phyloP scores from a whole-genome alignment of 2,113 vertebrate genomes.

The Orthonyx spaldingii region DNA sequence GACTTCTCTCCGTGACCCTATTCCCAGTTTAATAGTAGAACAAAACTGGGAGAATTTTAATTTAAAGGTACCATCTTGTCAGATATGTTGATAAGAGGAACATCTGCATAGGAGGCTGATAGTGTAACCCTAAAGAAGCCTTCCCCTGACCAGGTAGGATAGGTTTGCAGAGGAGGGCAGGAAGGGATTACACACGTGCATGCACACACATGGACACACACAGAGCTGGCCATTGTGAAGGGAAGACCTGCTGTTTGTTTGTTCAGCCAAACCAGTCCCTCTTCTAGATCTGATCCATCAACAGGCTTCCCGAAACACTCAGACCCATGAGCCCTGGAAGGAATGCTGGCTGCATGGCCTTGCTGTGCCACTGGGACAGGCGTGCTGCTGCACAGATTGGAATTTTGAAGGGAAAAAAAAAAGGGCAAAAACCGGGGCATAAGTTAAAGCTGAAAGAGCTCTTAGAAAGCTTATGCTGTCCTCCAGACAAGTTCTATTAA shows the following conservation, averaged over 20 bases:
- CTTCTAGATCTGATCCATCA: background rate
- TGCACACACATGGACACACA: background rate
- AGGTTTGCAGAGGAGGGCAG: background rate
- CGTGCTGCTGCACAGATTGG: background rate
- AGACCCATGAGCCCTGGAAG: background rate
- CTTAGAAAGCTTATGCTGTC: slow-evolving; percentile 15
- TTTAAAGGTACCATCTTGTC: background rate
- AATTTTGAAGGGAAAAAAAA: background rate
- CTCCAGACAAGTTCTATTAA: slow-evolving; percentile 21
- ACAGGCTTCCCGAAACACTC: background rate
- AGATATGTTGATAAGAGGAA: background rate
- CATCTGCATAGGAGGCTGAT: background rate
- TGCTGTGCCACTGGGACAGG: background rate
- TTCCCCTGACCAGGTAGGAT: background rate
- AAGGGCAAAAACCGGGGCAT: background rate
- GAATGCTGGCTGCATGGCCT: background rate
- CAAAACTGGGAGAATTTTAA: background rate
- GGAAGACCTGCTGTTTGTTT: background rate
- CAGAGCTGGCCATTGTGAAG: background rate
- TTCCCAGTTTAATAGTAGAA: background rate
- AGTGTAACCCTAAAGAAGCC: background rate
- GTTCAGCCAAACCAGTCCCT: background rate
- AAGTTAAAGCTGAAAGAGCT: slow-evolving; percentile 33
- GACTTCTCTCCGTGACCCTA: background rate
- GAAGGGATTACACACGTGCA: fast-evolving